Evolutionary conservation across 2,113 vertebrate species (phyloP).

Genomic region (Oreochromis aureus): DNA sequence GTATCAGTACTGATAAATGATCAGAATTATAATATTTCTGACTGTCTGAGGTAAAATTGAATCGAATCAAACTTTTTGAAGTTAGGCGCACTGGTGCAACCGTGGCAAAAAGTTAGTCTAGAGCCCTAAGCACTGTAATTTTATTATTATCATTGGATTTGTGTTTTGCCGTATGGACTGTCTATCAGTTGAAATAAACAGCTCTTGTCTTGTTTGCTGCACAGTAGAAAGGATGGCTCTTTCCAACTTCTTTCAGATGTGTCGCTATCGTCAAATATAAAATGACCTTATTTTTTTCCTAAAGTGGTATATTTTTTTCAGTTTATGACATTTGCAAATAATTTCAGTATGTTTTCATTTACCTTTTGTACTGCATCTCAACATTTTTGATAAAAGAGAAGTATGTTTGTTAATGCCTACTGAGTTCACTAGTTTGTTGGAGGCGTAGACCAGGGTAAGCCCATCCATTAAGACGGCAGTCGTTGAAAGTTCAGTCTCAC

Average conservation of each 20-base stretch:
- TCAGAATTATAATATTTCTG: no score
- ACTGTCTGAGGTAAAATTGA: no score
- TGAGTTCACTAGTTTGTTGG: neutral
- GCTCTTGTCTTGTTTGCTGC: neutral
- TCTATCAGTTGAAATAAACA: neutral
- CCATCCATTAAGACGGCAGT: neutral
- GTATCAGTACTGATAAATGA: no score
- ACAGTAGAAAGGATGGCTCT: neutral
- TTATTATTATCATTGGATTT: fast-evolving
- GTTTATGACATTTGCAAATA: no score
- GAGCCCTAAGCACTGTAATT: no score
- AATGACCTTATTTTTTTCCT: no score
- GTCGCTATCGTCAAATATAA: neutral
- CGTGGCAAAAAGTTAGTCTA: no score
- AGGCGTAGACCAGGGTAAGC: neutral
- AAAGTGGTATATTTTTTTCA: no score
- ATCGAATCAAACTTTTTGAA: no score
- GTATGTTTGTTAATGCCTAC: neutral
- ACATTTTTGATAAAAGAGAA: neutral
- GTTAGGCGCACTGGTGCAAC: no score
- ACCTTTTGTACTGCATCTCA: neutral
- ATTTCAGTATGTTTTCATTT: no score
- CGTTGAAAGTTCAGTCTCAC: no score
- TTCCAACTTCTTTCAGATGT: neutral
- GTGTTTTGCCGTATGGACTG: neutral